Percentiles rank a stretch among this genome's conserved stretches.
Conservation (phyloP, 2,797 vertebrate genomes). For the Xenopus petersii region DNA sequence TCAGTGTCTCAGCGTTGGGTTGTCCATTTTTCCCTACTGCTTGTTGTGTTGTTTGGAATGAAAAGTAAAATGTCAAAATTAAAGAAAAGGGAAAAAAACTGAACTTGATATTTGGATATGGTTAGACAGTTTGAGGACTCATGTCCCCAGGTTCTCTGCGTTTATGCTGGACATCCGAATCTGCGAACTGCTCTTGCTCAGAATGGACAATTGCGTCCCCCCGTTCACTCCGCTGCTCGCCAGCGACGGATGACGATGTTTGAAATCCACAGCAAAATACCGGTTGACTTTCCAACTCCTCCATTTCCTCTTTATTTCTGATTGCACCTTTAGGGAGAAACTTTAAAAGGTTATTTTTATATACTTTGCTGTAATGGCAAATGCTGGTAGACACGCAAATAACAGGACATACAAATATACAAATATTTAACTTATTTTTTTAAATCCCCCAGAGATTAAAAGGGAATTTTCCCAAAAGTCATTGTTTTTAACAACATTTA, state of each 20-base stretch:
- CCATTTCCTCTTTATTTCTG: slow-evolving; percentile 99
- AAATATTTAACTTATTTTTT: too few species aligned
- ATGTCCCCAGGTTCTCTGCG: slow-evolving; percentile 91
- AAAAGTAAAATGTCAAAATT: slow-evolving; percentile 28
- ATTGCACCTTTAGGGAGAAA: slow-evolving; percentile 96
- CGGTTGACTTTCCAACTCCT: slow-evolving; percentile 99
- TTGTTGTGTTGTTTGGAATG: slow-evolving; percentile 16
- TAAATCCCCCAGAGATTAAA: too few species aligned
- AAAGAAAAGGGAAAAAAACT: slow-evolving; percentile 31
- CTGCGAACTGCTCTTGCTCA: slow-evolving; percentile 99
- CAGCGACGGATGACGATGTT: slow-evolving; percentile 93
- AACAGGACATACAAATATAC: neutral
- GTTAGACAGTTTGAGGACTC: slow-evolving; percentile 60
- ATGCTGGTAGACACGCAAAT: slow-evolving; percentile 53
- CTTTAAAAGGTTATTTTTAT: slow-evolving; percentile 83
- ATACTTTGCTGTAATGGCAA: slow-evolving; percentile 69
- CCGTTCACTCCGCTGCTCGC: slow-evolving; percentile 97
- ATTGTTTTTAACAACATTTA: too few species aligned
- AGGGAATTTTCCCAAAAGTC: too few species aligned
- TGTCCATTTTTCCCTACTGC: neutral
- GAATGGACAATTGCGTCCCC: slow-evolving; percentile 95
- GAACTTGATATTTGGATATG: neutral
- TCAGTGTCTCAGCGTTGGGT: neutral
- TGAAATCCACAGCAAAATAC: slow-evolving; percentile 98
- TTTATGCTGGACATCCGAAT: slow-evolving; percentile 96